phyloP scores from a whole-genome alignment of 2,888 invertebrate genomes.

The Strigamia transsilvanica region DNA sequence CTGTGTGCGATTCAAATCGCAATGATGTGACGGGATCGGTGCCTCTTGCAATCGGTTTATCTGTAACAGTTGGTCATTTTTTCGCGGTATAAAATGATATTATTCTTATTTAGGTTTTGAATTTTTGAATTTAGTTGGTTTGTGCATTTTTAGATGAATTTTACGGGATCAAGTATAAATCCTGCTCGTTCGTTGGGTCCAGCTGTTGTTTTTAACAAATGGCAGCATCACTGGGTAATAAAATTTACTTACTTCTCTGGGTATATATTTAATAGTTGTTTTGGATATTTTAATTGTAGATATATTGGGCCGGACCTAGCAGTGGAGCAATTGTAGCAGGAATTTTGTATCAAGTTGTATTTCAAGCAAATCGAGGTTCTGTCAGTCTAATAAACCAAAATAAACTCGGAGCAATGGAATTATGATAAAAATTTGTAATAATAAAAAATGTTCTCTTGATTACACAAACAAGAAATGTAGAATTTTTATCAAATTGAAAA shows the following conservation, averaged over 20 bases:
- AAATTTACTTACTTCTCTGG: background rate
- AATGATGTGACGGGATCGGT: slow-evolving; percentile 57
- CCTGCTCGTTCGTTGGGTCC: slow-evolving; percentile 64
- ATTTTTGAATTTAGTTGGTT: background rate
- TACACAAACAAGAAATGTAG: too few relatives aligned
- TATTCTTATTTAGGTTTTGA: slow-evolving; percentile 32
- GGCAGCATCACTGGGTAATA: slow-evolving; percentile 64
- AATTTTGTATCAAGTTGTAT: background rate
- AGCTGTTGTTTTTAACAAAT: slow-evolving; percentile 62
- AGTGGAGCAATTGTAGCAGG: slow-evolving; percentile 15
- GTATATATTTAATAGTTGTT: background rate
- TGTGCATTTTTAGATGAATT: slow-evolving; percentile 60
- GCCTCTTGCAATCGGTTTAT: slow-evolving; percentile 58
- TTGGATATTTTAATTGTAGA: background rate
- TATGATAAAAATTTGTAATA: background rate
- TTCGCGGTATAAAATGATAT: slow-evolving; percentile 58
- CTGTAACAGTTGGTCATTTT: slow-evolving; percentile 58
- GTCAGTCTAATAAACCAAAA: background rate
- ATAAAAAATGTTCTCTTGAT: too few relatives aligned
- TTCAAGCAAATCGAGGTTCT: background rate
- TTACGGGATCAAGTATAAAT: slow-evolving; percentile 64
- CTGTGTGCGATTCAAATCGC: slow-evolving; percentile 55
- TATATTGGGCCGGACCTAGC: slow-evolving; percentile 27
- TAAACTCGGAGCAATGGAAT: background rate
- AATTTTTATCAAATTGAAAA: too few relatives aligned